Percentiles rank a stretch among this genome's conserved stretches.
phyloP scores from a whole-genome alignment of 2,888 invertebrate genomes.

The Cheilosia soror region DNA sequence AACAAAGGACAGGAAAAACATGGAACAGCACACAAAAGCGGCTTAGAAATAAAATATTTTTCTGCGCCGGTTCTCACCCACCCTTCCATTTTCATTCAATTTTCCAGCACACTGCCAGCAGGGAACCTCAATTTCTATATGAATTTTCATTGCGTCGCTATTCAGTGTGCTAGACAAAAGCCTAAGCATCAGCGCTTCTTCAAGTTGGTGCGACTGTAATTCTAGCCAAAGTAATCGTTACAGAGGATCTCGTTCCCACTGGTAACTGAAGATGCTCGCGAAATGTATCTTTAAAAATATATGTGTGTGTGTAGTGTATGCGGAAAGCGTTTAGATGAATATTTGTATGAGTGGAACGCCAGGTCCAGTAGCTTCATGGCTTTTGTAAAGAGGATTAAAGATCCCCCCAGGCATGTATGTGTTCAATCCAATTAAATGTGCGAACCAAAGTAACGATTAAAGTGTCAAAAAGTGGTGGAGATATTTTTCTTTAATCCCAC shows the following conservation, averaged over 20 bases:
- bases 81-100: constrained; percentile 52
- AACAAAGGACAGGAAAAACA: constrained; percentile 65
- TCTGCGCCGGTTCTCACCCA: constrained; percentile 56
- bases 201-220: constrained; percentile 41
- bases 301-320: constrained; percentile 17
- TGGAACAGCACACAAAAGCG: constrained; percentile 57
- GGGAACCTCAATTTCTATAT: constrained; percentile 54
- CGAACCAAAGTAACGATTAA: constrained; percentile 39
- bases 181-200: constrained; percentile 51
- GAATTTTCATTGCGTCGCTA: constrained; percentile 59
- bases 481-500: constrained; percentile 28
- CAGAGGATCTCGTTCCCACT: constrained; percentile 21
- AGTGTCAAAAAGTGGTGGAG: constrained; percentile 54
- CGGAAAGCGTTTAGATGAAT: constrained; percentile 34
- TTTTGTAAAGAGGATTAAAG: constrained; percentile 53
- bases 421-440: constrained; percentile 60
- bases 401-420: background rate
- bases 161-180: constrained; percentile 71
- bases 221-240: constrained; percentile 56
- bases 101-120: constrained; percentile 35
- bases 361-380: constrained; percentile 64
- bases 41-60: constrained; percentile 50
- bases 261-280: constrained; percentile 45
- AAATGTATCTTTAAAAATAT: constrained; percentile 19
- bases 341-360: constrained; percentile 27